Base-by-base conservation (phyloP, 2,797 vertebrate genomes). In the Chloroceryle inda region DNA sequence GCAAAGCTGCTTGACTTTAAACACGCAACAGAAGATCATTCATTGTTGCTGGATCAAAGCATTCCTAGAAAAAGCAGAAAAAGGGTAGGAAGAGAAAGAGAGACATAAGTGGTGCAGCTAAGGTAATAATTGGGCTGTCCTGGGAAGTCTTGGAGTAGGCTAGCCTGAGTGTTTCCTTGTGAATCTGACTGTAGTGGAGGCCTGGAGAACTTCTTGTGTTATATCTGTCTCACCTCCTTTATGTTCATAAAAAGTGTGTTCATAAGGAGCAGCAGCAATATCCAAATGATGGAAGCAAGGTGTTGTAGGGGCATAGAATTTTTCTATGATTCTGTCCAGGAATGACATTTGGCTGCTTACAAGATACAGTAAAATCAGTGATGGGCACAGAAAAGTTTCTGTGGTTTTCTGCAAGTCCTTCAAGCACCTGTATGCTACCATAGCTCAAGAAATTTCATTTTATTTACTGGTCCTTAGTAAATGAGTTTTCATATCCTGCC, bases 1-100 rank as follows among this genome's bases (percentile, higher is more conserved):
- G 69, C 76, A 68, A 53, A 67, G 20, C 35, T 5, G 11, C 71
- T 78, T 81, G 71, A 53, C 66, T 87, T 92, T 76, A 62, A 74
- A 85, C 64, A 52, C 23, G 8, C 92, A 93, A 88, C 58, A 78
- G 37, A 80, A 94, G 80, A 78, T 61, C 66, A 61, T 84, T 81
- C 77, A 84, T 38, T 88, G 73, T 75, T 27, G 35, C 27, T 5
- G 2, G 49, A 74, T 95, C 73, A 94, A 94, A 93, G 73, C 33
- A 23, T 24, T 26, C 23, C 23, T 49, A 49, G 47, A 49, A 49
- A 49, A 45, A 45, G 45, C 45, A 45, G 45, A 45, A 45, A 45
- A 45, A 45, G 21, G 21, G 45, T 45, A 45, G 45, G 45, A 22
- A 45, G 45, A 45, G 45, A 49, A 18, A 40, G 50, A 72, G 49